phyloP scores from a whole-genome alignment of 1,140 invertebrate genomes.

The Brachionus koreanus region DNA sequence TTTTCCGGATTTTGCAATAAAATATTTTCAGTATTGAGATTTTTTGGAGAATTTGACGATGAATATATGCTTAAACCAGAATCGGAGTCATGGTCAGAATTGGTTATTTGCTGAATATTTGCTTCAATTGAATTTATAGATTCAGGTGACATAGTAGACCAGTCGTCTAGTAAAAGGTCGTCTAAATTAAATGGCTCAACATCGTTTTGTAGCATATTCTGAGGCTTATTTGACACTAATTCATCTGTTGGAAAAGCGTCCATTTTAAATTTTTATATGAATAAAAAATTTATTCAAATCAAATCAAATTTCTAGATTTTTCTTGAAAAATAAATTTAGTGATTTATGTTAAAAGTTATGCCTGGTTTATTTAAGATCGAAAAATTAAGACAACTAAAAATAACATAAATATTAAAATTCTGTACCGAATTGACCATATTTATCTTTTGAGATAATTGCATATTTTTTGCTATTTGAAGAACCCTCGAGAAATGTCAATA shows the following conservation, averaged over 20 bases:
- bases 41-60: conserved; percentile 30
- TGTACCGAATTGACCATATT: background rate
- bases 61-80: conserved; percentile 3
- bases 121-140: conserved; percentile 33
- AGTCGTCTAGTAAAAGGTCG: background rate
- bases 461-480: background rate
- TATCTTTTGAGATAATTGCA: background rate
- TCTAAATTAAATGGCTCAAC: background rate
- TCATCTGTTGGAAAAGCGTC: background rate
- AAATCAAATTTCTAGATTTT: background rate
- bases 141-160: background rate
- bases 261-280: background rate
- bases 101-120: background rate
- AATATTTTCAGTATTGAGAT: background rate
- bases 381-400: background rate
- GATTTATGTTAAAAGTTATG: background rate
- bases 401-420: background rate
- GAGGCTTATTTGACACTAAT: background rate
- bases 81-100: conserved; percentile 23
- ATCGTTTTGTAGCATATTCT: background rate
- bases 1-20: background rate
- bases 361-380: background rate
- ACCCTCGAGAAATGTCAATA: background rate
- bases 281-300: background rate
- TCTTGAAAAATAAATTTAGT: background rate